phyloP scores from a whole-genome alignment of 2,797 vertebrate species.

The Parambassis ranga region DNA sequence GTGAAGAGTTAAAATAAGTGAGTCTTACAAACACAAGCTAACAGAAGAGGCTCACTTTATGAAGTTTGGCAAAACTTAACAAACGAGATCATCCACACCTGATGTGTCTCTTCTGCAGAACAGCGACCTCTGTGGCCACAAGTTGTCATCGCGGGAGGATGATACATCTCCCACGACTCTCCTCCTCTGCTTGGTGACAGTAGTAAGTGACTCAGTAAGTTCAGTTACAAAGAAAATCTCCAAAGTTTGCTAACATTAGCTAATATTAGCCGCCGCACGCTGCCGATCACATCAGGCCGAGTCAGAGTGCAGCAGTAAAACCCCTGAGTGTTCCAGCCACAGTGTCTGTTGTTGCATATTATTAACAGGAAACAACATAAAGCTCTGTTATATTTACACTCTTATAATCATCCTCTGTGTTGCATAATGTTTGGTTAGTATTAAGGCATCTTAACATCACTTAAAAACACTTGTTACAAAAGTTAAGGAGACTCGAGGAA shows the following conservation, averaged over 20 bases:
- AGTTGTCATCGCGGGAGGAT: background rate
- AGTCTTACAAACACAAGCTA: background rate
- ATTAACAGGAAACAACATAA: background rate
- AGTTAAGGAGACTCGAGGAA: background rate
- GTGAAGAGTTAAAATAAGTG: background rate
- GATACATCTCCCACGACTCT: background rate
- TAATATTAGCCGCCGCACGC: background rate
- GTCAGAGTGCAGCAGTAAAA: background rate
- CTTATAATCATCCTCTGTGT: background rate
- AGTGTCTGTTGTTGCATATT: background rate
- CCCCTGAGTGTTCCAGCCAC: background rate
- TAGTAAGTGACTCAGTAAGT: too few relatives aligned
- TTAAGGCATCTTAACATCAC: constrained; percentile 21
- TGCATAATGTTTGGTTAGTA: constrained; percentile 11
- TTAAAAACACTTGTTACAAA: constrained; percentile 6
- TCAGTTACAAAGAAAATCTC: too few relatives aligned
- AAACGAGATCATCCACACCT: background rate
- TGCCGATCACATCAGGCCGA: background rate
- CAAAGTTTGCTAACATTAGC: too few relatives aligned
- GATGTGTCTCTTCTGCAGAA: too few relatives aligned
- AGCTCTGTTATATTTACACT: background rate
- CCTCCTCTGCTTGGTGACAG: background rate
- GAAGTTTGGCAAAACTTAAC: background rate
- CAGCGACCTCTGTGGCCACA: background rate
- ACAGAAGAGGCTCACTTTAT: background rate